phyloP scores from a whole-genome alignment of 23 tunicate genomes.

The Styela clava region DNA sequence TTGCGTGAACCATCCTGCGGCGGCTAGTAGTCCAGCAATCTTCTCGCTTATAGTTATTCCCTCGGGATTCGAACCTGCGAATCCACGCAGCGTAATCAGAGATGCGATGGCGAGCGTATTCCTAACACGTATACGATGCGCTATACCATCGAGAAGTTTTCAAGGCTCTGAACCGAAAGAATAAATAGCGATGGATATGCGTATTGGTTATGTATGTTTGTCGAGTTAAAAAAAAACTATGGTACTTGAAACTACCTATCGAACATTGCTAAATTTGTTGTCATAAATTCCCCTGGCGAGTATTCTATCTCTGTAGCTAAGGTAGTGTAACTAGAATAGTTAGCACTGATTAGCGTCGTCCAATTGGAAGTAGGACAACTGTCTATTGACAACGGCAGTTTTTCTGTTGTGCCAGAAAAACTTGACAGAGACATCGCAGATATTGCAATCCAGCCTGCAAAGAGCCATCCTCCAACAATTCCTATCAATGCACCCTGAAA shows the following conservation, averaged over 20 bases:
- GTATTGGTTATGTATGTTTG: background rate
- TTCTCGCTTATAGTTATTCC: too few species aligned
- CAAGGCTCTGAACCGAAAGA: too few species aligned
- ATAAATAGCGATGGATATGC: background rate
- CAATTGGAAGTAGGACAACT: background rate
- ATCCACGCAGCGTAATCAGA: too few species aligned
- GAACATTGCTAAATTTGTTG: too few species aligned
- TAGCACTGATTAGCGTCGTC: background rate
- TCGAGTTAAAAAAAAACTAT: too few species aligned
- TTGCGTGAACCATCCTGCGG: too few species aligned
- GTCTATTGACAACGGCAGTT: background rate
- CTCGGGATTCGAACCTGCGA: too few species aligned
- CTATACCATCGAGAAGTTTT: too few species aligned
- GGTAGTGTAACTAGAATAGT: background rate
- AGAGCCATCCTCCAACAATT: background rate
- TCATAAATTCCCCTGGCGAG: too few species aligned
- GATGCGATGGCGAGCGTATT: too few species aligned
- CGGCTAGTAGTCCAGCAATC: too few species aligned
- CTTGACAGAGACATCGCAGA: background rate
- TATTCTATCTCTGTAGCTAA: background rate
- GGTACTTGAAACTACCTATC: background rate
- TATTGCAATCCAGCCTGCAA: constrained; percentile 6
- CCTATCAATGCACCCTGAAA: constrained; percentile 10
- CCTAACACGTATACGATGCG: too few species aligned
- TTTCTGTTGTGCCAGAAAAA: background rate